Base-by-base conservation (phyloP, 1,140 invertebrate species). In the Apis cerana region DNA sequence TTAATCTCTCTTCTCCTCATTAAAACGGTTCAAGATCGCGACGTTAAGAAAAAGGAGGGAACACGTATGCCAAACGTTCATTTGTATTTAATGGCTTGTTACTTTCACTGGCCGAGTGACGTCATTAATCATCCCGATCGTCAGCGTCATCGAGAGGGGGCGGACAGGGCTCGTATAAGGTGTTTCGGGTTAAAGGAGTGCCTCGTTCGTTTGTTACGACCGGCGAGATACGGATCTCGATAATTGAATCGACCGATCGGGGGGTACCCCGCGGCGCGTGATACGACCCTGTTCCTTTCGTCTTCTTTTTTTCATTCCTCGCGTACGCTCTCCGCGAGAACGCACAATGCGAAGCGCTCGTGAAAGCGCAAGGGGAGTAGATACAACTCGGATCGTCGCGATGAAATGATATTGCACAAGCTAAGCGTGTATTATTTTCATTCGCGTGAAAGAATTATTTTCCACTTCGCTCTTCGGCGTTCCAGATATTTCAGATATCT, bases 161-260 rank as follows among this genome's bases (percentile, higher is more conserved):
- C 82, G 82, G 87, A 88, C 85, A 86, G 33, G 33, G 84, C 75
- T 86, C 58, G 27, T 72, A 75, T 83, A 79, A 83, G 75, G 69
- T 83, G 81, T 83, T 83, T 75, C 76, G 61, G 71, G 71, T 71
- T 61, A 83, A 80, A 83, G 84, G 82, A 50, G 74, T 50, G 71
- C 61, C 59, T 61, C 48, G 59, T 67, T 74, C 54, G 62, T 65
- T 72, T 27, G 23, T 33, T 71, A 67, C 81, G 72, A 48, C 75
- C 58, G 52, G 11, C 50, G 23, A 81, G 85, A 89, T 89, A 89
- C 69, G 75, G 85, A 89, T 89, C 88, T 87, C 72, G 89, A 84
- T 89, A 90, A 90, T 90, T 89, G 88, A 88, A 90, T 90, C 89
- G 78, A 68, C 65, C 84, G 83, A 88, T 89, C 83, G 82, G 33